Evolutionary conservation across 2,797 vertebrate species (phyloP).

Genomic region (Eutrigla gurnardus): DNA sequence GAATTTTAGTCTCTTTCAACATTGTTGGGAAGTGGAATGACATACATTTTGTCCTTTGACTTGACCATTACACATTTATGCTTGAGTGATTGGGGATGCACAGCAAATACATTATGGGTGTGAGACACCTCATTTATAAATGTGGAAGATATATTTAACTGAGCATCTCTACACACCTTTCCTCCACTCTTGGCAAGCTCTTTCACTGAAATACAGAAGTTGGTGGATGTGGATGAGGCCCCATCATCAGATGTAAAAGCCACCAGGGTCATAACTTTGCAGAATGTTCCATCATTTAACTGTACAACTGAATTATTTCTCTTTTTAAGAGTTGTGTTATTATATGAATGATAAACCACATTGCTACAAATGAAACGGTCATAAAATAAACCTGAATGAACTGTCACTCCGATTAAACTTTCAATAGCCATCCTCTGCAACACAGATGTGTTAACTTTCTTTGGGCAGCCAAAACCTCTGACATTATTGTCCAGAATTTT

Average conservation of each 20-base stretch:
- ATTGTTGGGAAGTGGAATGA: too few species aligned
- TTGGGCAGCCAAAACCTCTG: constrained; percentile 1
- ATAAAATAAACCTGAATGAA: constrained; percentile 6
- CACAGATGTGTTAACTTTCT: constrained; percentile 8
- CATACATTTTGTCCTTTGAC: not conserved
- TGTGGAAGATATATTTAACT: constrained; percentile 3
- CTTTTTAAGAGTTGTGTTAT: not conserved
- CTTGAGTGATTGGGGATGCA: not conserved
- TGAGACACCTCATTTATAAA: not conserved
- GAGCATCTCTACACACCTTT: not conserved
- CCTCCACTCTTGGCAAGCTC: not conserved
- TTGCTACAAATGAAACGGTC: not conserved
- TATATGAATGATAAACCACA: constrained; percentile 5
- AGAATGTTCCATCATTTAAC: not conserved
- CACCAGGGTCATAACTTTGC: not conserved
- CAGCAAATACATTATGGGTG: not conserved
- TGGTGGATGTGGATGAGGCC: not conserved
- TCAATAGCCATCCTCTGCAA: constrained; percentile 7
- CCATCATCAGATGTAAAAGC: not conserved
- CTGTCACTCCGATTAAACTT: not conserved
- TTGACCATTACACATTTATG: not conserved
- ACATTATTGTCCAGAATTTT: too few species aligned
- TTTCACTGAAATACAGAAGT: too few species aligned
- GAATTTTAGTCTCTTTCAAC: too few species aligned
- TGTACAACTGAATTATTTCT: constrained; percentile 6